phyloP scores from a whole-genome alignment of 1,140 invertebrate species.

The Drosophila tani region DNA sequence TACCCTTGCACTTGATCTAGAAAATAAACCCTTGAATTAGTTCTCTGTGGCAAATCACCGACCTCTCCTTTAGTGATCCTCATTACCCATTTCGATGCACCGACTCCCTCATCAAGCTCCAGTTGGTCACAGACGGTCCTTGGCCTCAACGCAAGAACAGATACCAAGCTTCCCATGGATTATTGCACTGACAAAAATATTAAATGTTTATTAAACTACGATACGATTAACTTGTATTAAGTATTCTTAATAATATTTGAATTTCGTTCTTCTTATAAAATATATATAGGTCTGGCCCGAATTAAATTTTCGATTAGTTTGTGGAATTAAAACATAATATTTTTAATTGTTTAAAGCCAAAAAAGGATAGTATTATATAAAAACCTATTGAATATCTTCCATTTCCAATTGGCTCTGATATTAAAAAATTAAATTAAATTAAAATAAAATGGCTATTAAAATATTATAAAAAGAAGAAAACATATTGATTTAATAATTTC shows the following conservation, averaged over 20 bases:
- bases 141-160: conserved; percentile 10
- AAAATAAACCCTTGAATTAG: conserved; percentile 25
- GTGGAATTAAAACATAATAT: too few relatives aligned
- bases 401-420: too few relatives aligned
- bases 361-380: not conserved
- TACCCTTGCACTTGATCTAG: conserved; percentile 18
- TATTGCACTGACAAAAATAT: conserved; percentile 1
- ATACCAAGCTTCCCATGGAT: conserved; percentile 33
- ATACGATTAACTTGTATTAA: too few relatives aligned
- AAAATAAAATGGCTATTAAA: fast-evolving
- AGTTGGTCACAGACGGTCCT: conserved; percentile 36
- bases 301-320: too few relatives aligned
- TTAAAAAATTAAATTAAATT: too few relatives aligned
- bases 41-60: conserved; percentile 20
- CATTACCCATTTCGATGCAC: conserved; percentile 43
- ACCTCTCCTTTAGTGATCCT: conserved; percentile 12
- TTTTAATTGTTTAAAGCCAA: too few relatives aligned
- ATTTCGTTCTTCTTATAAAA: too few relatives aligned
- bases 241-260: too few relatives aligned
- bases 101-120: conserved; percentile 38
- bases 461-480: not conserved
- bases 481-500: not conserved
- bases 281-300: too few relatives aligned
- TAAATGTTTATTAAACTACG: not conserved
- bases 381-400: not conserved